Conservation (phyloP, 2,797 vertebrate species). For the Malurus splendens region DNA sequence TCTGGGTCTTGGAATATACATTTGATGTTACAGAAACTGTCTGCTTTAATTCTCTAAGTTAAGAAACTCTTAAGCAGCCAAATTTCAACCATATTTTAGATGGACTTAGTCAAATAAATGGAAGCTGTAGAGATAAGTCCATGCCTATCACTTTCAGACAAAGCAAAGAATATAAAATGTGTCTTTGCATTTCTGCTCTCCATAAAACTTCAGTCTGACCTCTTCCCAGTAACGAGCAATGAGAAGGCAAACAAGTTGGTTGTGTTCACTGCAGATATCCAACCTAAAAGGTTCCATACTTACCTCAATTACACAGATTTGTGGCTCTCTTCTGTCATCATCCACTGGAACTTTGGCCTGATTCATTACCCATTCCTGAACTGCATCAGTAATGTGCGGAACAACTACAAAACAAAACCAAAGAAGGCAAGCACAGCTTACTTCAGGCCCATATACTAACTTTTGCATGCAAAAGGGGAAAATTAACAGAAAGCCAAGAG, state of each 20-base stretch:
- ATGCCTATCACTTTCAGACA: neutral
- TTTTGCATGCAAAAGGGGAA: neutral
- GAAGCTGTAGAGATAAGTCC: neutral
- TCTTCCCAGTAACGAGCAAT: neutral
- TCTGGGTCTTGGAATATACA: neutral
- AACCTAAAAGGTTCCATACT: constrained; percentile 10
- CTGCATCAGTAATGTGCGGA: constrained; percentile 78
- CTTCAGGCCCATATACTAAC: neutral
- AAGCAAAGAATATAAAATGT: neutral
- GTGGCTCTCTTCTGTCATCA: constrained; percentile 68
- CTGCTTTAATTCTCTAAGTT: neutral
- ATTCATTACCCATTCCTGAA: constrained; percentile 81
- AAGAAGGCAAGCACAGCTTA: neutral
- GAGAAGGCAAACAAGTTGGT: neutral
- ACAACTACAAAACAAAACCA: constrained; percentile 68
- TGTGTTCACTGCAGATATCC: neutral
- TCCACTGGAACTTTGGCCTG: constrained; percentile 78
- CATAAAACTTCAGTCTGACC: neutral
- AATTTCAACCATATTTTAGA: neutral
- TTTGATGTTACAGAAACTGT: neutral
- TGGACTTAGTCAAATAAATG: neutral
- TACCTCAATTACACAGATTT: constrained; percentile 79
- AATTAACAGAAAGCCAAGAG: neutral
- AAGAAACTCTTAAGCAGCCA: neutral
- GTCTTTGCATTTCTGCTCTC: neutral